Base-by-base conservation (phyloP, 2,113 vertebrate species). In the Sylvia atricapilla region DNA sequence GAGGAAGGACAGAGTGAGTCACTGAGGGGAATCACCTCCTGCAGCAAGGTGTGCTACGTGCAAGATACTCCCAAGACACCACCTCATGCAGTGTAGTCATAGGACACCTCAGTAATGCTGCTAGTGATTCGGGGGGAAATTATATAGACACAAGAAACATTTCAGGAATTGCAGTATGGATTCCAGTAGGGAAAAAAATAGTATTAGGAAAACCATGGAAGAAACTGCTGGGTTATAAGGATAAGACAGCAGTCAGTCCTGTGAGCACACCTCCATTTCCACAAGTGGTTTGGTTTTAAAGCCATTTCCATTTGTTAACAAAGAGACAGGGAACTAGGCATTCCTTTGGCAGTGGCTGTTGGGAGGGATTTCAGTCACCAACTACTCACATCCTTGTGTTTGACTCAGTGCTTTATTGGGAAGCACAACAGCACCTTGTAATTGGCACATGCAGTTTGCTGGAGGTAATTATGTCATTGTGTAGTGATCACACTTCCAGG, bases 401-500 rank as follows among this genome's bases (percentile, higher is more conserved):
- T 80, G 86, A 94, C 60, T 94, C 70, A 47, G 19, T 7, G 82
- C 41, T 83, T 73, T 43, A 46, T 2, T 69, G 79, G 41, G 75
- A 64, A 31, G 39, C 74, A 11, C 3, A 10, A 53, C 44, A 76
- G 84, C 55, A 53, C 59, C 72, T 47, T 77, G 60, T 63, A 46
- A 90, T 92, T 63, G 92, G 63, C 15, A 10, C 7, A 3, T 3
- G 2, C 76, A 37, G 37, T 35, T 83, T 83, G 58, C 33, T 58
- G 60, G 21, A 59, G 39, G 7, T 28, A 31, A 56, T 68, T 39
- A 72, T 6, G 28, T 31, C 59, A 50, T 0, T 64, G 62, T 7
- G 25, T 8, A 62, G 55, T 2, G 9, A 31, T 46, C 23, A 13
- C 1, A 1, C 47, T 87, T 70, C 64, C 0, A 0, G 39, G 46